Conservation (phyloP, 2,888 invertebrate genomes). For the Torymus texanus region DNA sequence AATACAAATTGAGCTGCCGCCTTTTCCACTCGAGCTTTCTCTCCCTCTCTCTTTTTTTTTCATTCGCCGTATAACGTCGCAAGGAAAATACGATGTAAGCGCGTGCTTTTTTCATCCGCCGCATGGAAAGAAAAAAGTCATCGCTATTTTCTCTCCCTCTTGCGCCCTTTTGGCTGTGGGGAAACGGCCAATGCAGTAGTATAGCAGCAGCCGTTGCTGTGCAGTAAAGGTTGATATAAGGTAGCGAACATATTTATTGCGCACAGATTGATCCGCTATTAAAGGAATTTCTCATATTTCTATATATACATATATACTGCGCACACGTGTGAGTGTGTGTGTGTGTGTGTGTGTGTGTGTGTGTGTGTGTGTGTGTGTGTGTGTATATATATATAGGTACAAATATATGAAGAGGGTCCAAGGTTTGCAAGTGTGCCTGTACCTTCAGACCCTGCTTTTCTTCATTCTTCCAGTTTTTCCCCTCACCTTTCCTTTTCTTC, state of each 20-base stretch:
- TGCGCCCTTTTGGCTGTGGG: no score
- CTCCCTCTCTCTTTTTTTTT: background rate
- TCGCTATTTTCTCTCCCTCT: no score
- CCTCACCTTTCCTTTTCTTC: background rate
- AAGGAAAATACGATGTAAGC: background rate
- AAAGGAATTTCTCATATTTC: background rate
- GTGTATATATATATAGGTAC: no score
- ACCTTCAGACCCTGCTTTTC: slow-evolving; percentile 24
- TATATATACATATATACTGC: background rate
- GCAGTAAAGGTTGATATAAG: slow-evolving; percentile 33
- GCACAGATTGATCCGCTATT: slow-evolving; percentile 27
- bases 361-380: no score
- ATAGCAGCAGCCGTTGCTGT: background rate
- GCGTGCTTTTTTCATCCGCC: no score
- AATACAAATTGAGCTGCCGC: background rate
- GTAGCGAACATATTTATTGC: slow-evolving; percentile 7
- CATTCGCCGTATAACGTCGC: background rate
- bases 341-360: no score
- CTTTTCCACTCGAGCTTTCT: slow-evolving; percentile 7
- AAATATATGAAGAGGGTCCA: no score
- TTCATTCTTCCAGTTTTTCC: slow-evolving; percentile 1
- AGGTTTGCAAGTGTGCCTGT: no score
- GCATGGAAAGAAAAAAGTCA: no score
- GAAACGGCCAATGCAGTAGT: no score
- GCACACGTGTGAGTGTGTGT: no score